Base-by-base conservation (phyloP, 2,113 vertebrate genomes). In the Phylloscopus trochiloides region DNA sequence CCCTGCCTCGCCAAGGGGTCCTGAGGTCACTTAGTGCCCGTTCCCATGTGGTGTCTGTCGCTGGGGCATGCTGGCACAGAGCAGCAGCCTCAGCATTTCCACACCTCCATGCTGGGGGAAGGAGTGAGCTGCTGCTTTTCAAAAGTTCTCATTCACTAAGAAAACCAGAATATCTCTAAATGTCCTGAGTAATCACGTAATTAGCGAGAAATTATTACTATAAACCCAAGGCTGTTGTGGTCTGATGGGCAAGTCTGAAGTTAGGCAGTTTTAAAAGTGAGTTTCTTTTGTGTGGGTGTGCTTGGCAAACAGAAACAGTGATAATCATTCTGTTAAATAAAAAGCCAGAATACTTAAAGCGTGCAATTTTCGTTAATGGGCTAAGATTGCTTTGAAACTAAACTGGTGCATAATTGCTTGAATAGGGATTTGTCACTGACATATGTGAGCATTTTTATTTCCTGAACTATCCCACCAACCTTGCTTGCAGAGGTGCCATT, bases 301-400 rank as follows among this genome's bases (percentile, higher is more conserved):
- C 88, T 90, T 94, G 90, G 90, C 93, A 94, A 90, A 93, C 45
- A 83, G 62, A 80, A 91, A 82, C 0, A 6, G 71, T 70, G 78
- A 80, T 91, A 92, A 96, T 94, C 45, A 85, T 81, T 94, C 92
- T 90, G 77, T 91, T 95, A 94, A 96, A 90, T 88, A 95, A 78
- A 93, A 88, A 96, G 40, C 62, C 59, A 71, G 85, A 93, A 63
- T 55, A 86, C n/a, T 92, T 92, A 78, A 94, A 83, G 82, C 57
- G 77, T 89, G 59, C 88, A 34, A 94, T 95, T 94, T 92, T 90
- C 74, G 66, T 89, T 95, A 96, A 82, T 86, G 58, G 85, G 48
- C 71, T 90, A 86, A 75, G 66, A 92, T 71, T 86, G 38, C 90
- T 94, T 87, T 86, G 78, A 83, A 94, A 78, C 54, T 36, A 85